Evolutionary conservation across 2,113 vertebrate genomes (phyloP).

Genomic region (Gila orcuttii): DNA sequence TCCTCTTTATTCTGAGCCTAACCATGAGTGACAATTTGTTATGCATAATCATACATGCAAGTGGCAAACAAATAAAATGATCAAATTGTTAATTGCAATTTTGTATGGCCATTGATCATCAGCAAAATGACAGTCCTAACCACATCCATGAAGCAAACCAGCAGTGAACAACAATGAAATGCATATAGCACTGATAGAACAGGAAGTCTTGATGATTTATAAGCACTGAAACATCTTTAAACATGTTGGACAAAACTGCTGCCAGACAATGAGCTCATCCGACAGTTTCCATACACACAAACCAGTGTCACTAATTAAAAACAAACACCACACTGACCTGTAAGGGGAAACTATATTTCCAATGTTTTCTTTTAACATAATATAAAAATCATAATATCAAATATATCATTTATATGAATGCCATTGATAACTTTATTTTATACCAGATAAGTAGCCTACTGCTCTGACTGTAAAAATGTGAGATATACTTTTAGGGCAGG

Average conservation of each 20-base stretch:
- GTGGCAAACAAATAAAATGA: background rate
- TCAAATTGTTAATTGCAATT: background rate
- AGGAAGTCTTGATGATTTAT: background rate
- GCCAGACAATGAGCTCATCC: background rate
- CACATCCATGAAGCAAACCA: background rate
- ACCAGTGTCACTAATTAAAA: background rate
- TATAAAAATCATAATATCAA: too few relatives aligned
- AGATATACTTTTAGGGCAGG: background rate
- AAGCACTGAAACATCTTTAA: constrained; percentile 1
- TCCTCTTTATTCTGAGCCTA: background rate
- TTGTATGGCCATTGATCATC: background rate
- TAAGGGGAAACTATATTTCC: background rate
- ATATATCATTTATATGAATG: background rate
- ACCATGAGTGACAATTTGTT: background rate
- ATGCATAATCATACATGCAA: background rate
- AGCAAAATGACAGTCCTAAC: background rate
- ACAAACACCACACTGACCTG: background rate
- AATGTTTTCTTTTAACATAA: too few relatives aligned
- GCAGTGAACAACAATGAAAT: background rate
- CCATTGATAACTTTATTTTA: too few relatives aligned
- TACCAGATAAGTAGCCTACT: background rate
- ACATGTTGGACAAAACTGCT: background rate
- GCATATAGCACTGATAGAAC: background rate
- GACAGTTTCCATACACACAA: background rate
- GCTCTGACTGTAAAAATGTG: background rate